phyloP scores from a whole-genome alignment of 2,113 vertebrate species.

The Periophthalmodon schlosseri region DNA sequence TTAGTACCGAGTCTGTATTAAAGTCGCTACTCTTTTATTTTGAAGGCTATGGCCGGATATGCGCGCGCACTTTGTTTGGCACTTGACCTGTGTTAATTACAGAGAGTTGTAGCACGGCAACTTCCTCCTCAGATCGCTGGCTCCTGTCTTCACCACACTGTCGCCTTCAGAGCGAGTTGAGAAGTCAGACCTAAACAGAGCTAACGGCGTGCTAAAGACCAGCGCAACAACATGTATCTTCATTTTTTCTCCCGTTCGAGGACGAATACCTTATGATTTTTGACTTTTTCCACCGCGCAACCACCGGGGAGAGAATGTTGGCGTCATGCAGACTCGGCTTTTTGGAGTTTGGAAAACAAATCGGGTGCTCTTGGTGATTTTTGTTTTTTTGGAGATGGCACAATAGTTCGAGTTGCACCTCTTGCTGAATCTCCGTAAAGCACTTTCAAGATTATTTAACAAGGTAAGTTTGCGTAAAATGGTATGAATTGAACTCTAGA shows the following conservation, averaged over 20 bases:
- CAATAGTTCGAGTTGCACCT: slow-evolving; percentile 52
- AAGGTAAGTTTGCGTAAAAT: slow-evolving; percentile 55
- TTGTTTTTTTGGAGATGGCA: slow-evolving; percentile 59
- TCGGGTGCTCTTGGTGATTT: slow-evolving; percentile 54
- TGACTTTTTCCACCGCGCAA: slow-evolving; percentile 11
- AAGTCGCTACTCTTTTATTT: neutral
- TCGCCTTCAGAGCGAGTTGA: slow-evolving; percentile 22
- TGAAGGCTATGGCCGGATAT: slow-evolving; percentile 51
- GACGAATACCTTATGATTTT: slow-evolving; percentile 26
- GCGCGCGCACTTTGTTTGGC: accelerated
- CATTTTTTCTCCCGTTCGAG: neutral
- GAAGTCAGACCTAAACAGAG: slow-evolving; percentile 15
- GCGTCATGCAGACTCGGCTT: slow-evolving; percentile 53
- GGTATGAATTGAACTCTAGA: neutral
- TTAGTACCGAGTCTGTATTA: neutral
- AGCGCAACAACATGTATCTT: slow-evolving; percentile 22
- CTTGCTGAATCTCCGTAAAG: slow-evolving; percentile 21
- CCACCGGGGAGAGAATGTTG: slow-evolving; percentile 48
- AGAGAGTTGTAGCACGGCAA: slow-evolving; percentile 68
- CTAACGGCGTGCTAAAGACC: slow-evolving; percentile 3
- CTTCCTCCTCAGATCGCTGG: slow-evolving; percentile 75
- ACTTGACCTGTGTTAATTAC: slow-evolving; percentile 12
- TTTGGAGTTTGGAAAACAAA: slow-evolving; percentile 64
- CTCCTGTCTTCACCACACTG: slow-evolving; percentile 38
- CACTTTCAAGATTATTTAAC: slow-evolving; percentile 35